Evolutionary conservation across 1,140 invertebrate genomes (phyloP), one percentile per base, ranked within the genome.

Genomic region (Oppia nitens): DNA sequence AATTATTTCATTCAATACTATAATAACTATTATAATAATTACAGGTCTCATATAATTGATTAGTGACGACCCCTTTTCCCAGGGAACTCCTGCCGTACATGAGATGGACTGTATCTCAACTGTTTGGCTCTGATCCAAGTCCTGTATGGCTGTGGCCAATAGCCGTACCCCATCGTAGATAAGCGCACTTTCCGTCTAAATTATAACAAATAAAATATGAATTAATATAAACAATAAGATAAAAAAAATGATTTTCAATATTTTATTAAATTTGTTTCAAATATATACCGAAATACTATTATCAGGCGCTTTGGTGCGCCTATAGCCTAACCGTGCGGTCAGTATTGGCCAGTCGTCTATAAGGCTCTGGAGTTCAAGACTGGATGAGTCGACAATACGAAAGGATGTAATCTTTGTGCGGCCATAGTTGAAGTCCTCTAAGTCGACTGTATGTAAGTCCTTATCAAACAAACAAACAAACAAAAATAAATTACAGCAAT

Each of bases 11-110:
- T 45, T 51, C 2, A 55, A 47, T 27, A 2, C 21, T 12, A 55
- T n/a, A 2, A 23, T 3, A 57, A 17, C n/a, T 21, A 1, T 2
- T 25, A n/a, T 27, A 12, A 26, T 6, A 80, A 81, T 82, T 73
- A 92, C 91, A 64, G 91, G 85, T 78, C 91, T 93, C 87, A 96
- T 94, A 68, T 94, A 95, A 75, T 95, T 96, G 57, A 94, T 87
- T 20, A 97, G 77, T 63, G 86, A 90, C 70, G 88, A 87, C 53
- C 92, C 92, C 68, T 94, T 85, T 6, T 83, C 82, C 90, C 91
- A 96, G 0, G 87, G 62, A 21, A 29, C 12, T n/a, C 50, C 63
- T 47, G 68, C 67, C 53, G 69, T 69, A 61, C 73, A 74, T 0
- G 67, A 68, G 6, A 72, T 58, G 4, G 60, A 57, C 3, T 62